Evolutionary conservation across 2,797 vertebrate species (phyloP).

Genomic region (Sorex maritimensis): DNA sequence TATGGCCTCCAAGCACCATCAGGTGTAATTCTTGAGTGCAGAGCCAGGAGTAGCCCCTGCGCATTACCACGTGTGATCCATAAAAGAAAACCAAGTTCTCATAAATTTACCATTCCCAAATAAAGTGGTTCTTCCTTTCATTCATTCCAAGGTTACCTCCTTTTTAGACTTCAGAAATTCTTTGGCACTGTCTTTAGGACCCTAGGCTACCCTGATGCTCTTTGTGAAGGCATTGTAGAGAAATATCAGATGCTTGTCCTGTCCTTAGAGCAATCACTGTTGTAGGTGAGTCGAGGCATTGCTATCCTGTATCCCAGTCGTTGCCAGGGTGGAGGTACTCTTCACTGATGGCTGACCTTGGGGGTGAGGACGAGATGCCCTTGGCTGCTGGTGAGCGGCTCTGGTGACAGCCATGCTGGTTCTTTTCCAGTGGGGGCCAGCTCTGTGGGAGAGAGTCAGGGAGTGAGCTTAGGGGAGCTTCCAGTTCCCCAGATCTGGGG

Average conservation of each 20-base stretch:
- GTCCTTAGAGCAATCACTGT: neutral
- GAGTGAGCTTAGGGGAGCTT: neutral
- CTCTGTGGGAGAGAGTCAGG: neutral
- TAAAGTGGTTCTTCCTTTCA: constrained; percentile 6
- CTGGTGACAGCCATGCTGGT: no score
- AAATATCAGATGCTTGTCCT: constrained; percentile 5
- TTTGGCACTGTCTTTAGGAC: neutral
- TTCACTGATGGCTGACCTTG: constrained; percentile 39
- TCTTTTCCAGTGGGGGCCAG: no score
- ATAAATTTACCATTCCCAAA: neutral
- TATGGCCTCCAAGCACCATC: no score
- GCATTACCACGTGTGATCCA: no score
- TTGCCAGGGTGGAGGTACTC: constrained; percentile 19
- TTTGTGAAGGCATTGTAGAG: neutral
- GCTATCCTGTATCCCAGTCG: neutral
- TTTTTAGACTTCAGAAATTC: constrained; percentile 44
- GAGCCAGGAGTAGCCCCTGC: no score
- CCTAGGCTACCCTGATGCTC: neutral
- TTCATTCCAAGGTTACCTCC: neutral
- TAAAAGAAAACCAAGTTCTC: neutral
- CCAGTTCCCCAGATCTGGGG: neutral
- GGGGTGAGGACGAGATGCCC: neutral
- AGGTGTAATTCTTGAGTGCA: no score
- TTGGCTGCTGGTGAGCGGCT: no score
- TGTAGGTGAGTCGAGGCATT: neutral